phyloP scores from a whole-genome alignment of 2,888 invertebrate species.

The Pomacea canaliculata region DNA sequence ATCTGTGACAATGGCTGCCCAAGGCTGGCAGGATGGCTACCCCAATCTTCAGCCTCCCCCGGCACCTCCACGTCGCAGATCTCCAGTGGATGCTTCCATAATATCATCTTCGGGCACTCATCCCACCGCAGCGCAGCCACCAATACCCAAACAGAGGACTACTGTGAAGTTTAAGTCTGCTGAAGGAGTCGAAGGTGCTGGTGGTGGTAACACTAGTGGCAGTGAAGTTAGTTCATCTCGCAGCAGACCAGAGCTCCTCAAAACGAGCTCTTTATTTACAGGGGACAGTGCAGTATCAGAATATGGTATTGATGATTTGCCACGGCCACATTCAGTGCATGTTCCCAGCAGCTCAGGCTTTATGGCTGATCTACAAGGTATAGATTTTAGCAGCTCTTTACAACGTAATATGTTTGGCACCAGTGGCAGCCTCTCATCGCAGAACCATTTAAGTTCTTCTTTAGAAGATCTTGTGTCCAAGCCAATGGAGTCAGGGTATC shows the following conservation, averaged over 20 bases:
- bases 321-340: conserved; percentile 7
- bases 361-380: conserved; percentile 50
- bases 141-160: not conserved
- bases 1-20: conserved; percentile 7
- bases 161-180: not conserved
- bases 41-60: conserved; percentile 18
- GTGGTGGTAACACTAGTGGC: not conserved
- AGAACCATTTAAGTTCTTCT: conserved; percentile 30
- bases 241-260: not conserved
- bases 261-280: conserved; percentile 30
- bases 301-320: not conserved
- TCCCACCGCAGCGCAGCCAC: not conserved
- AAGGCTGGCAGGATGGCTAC: conserved; percentile 12
- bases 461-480: conserved; percentile 36
- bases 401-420: not conserved
- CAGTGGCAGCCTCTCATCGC: not conserved
- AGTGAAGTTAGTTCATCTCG: not conserved
- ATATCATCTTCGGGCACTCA: not conserved
- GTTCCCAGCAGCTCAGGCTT: conserved; percentile 28
- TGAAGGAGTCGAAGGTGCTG: not conserved
- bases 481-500: conserved; percentile 41
- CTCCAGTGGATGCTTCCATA: not conserved
- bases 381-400: conserved; percentile 44
- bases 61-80: conserved; percentile 19
- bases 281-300: conserved; percentile 16